Percentiles rank a stretch among this genome's conserved stretches.
Conservation (phyloP, 92 coral and sea anemone species). For the Blastomussa wellsi region DNA sequence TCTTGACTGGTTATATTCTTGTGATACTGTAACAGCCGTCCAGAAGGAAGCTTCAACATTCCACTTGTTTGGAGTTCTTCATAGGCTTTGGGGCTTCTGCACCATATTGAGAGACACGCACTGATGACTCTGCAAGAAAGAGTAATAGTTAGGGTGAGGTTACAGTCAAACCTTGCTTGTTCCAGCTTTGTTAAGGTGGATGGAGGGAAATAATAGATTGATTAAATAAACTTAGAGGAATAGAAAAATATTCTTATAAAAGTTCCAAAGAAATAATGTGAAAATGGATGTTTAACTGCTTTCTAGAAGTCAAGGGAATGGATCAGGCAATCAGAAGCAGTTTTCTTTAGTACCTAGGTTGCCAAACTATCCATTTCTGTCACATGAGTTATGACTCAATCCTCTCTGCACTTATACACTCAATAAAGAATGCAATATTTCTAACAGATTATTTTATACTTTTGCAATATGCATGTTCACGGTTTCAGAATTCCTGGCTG, state of each 20-base stretch:
- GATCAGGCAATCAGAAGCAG: background rate
- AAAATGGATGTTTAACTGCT: background rate
- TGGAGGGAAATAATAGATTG: background rate
- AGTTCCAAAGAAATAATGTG: background rate
- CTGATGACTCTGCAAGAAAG: conserved; percentile 42
- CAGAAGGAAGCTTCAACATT: conserved; percentile 51
- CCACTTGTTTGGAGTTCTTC: conserved; percentile 46
- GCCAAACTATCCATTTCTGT: background rate
- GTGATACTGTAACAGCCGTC: conserved; percentile 36
- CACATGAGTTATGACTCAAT: background rate
- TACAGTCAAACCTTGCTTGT: background rate
- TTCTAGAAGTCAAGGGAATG: background rate
- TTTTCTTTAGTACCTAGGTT: background rate
- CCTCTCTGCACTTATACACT: background rate
- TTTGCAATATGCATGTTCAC: background rate
- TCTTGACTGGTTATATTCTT: conserved; percentile 51
- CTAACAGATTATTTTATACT: background rate
- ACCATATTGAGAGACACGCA: conserved; percentile 57
- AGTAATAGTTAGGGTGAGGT: background rate
- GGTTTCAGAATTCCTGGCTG: background rate
- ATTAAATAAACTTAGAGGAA: too few species aligned
- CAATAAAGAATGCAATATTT: background rate
- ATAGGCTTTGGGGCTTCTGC: conserved; percentile 60
- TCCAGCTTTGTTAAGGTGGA: background rate
- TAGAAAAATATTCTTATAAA: background rate